These are phyloP conservation scores for Tachysurus vachellii DNA, from an alignment of 2,113 vertebrate species.

Conservation along the genomic window DNA sequence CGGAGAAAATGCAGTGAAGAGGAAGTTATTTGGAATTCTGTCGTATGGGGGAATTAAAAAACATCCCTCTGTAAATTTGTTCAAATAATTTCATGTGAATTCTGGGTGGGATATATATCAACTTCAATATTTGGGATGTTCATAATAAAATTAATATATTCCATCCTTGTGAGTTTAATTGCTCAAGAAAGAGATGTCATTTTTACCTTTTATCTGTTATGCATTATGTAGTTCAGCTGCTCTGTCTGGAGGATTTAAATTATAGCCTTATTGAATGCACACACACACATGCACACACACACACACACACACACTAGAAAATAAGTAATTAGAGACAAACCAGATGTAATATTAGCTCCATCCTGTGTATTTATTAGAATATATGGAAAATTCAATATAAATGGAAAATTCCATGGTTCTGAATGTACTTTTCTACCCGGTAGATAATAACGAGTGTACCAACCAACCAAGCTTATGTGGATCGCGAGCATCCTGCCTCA, in stretches of 20 bases:
- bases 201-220: neutral
- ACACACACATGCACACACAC: neutral
- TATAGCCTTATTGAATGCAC: neutral
- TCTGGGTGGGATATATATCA: neutral
- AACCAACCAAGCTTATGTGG: conserved; percentile 79
- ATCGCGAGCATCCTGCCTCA: conserved; percentile 80
- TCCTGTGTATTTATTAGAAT: neutral
- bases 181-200: neutral
- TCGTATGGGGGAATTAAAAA: neutral
- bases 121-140: neutral
- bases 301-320: neutral
- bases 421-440: neutral
- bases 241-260: neutral
- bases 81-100: neutral
- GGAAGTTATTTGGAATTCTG: neutral
- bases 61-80: neutral
- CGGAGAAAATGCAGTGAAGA: neutral
- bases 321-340: neutral
- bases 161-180: neutral
- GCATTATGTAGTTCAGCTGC: neutral
- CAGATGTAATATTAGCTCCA: neutral
- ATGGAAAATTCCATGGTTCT: neutral
- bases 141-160: neutral
- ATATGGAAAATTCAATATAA: too few relatives aligned
- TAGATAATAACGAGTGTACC: conserved; percentile 89